A percentile compares a stretch with the other conserved stretches of the same genome.
Conservation (phyloP, 2,888 invertebrate species). For the Rugalucina vietnamica region DNA sequence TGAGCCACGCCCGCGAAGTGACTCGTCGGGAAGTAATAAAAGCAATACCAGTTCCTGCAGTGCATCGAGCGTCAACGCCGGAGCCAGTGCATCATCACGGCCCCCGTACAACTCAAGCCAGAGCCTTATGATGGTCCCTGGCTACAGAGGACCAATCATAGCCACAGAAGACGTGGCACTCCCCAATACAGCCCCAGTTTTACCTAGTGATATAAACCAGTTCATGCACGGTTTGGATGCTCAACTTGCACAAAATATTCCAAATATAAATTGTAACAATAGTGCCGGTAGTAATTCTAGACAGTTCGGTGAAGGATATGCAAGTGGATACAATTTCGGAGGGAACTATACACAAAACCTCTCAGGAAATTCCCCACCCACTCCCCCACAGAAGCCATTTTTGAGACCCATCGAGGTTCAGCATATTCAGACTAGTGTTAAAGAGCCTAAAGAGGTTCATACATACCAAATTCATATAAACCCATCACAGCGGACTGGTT, state of each 20-base stretch:
- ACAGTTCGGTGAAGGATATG: constrained; percentile 17
- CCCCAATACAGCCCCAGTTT: constrained; percentile 55
- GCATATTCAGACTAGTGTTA: constrained; percentile 50
- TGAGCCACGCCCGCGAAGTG: constrained; percentile 64
- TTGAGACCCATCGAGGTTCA: constrained; percentile 59
- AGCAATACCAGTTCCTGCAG: constrained; percentile 69
- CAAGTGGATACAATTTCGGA: constrained; percentile 26
- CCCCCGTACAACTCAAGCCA: constrained; percentile 54
- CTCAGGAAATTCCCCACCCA: constrained; percentile 51
- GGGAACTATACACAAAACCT: constrained; percentile 31
- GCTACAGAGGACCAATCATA: constrained; percentile 58
- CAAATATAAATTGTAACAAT: constrained; percentile 59
- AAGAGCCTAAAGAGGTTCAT: constrained; percentile 7
- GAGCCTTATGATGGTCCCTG: constrained; percentile 54
- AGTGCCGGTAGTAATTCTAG: constrained; percentile 23
- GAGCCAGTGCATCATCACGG: constrained; percentile 41
- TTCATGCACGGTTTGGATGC: constrained; percentile 49
- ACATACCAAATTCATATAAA: constrained; percentile 43
- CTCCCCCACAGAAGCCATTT: constrained; percentile 35
- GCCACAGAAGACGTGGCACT: constrained; percentile 31
- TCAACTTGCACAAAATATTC: constrained; percentile 44
- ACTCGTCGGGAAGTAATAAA: constrained; percentile 68
- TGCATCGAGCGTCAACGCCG: constrained; percentile 42
- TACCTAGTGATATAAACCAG: constrained; percentile 62
- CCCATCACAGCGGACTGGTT: constrained; percentile 17